phyloP scores from a whole-genome alignment of 2,797 vertebrate species.

The Peromyscus attwateri region DNA sequence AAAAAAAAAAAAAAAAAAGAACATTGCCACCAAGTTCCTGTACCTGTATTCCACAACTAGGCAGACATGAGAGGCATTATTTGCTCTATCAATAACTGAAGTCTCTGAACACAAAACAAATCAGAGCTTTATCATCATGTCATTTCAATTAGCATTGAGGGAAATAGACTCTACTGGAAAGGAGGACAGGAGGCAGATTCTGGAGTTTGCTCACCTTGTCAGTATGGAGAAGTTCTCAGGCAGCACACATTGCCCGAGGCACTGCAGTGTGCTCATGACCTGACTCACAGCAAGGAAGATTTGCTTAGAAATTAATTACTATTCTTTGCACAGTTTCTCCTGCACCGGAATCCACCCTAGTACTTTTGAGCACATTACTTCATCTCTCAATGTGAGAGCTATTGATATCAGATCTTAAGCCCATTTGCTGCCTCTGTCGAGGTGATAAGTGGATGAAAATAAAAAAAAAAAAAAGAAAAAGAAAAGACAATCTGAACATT shows the following conservation, averaged over 20 bases:
- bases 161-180: conserved; percentile 24
- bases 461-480: neutral
- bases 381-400: conserved; percentile 74
- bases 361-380: conserved; percentile 70
- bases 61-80: conserved; percentile 26
- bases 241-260: neutral
- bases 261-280: neutral
- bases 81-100: conserved; percentile 38
- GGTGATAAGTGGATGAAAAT: conserved; percentile 45
- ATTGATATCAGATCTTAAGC: conserved; percentile 75
- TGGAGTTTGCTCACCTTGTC: neutral
- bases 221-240: neutral
- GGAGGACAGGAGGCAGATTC: neutral
- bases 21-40: neutral
- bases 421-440: conserved; percentile 54
- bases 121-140: neutral
- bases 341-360: conserved; percentile 71
- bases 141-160: neutral
- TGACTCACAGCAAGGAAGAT: neutral
- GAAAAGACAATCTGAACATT: neutral
- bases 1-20: conserved; percentile 38
- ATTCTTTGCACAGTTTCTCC: conserved; percentile 27
- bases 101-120: neutral
- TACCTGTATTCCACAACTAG: neutral
- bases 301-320: conserved; percentile 53